phyloP scores from a whole-genome alignment of 2,888 invertebrate species.

The Pardosa pseudoannulata region DNA sequence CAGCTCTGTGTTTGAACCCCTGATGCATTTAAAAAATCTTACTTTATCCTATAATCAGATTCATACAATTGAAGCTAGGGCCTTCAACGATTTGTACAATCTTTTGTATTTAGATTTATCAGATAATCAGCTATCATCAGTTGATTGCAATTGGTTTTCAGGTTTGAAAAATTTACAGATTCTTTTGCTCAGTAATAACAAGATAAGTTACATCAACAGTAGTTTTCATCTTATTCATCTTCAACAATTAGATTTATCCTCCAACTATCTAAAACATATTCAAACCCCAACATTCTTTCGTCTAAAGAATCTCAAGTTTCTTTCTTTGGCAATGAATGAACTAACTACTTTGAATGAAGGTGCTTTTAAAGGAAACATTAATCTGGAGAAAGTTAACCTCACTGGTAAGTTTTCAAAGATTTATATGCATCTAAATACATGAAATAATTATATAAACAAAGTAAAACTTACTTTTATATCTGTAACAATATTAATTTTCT shows the following conservation, averaged over 20 bases:
- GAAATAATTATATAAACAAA: no score
- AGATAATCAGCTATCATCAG: constrained; percentile 29
- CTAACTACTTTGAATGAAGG: constrained; percentile 50
- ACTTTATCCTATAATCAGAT: constrained; percentile 50
- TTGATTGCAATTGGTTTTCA: constrained; percentile 33
- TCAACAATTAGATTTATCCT: constrained; percentile 53
- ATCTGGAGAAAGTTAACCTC: constrained; percentile 57
- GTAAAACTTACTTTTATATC: no score
- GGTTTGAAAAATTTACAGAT: constrained; percentile 30
- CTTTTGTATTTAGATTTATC: constrained; percentile 53
- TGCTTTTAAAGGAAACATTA: constrained; percentile 51
- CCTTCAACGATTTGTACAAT: constrained; percentile 35
- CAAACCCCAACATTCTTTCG: constrained; percentile 38
- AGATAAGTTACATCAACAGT: constrained; percentile 41
- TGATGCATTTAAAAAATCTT: constrained; percentile 46
- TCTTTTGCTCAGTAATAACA: constrained; percentile 40
- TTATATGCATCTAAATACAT: no score
- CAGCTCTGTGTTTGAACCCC: constrained; percentile 23
- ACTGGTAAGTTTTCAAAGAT: constrained; percentile 50
- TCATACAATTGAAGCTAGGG: constrained; percentile 29
- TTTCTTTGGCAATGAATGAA: constrained; percentile 62
- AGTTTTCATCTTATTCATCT: constrained; percentile 43
- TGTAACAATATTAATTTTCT: no score
- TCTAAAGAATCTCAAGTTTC: constrained; percentile 47
- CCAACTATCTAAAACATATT: constrained; percentile 35